Percentiles rank a stretch among this genome's conserved stretches.
phyloP scores from a whole-genome alignment of 2,888 invertebrate species.

The Zygothrica quintamaculata region DNA sequence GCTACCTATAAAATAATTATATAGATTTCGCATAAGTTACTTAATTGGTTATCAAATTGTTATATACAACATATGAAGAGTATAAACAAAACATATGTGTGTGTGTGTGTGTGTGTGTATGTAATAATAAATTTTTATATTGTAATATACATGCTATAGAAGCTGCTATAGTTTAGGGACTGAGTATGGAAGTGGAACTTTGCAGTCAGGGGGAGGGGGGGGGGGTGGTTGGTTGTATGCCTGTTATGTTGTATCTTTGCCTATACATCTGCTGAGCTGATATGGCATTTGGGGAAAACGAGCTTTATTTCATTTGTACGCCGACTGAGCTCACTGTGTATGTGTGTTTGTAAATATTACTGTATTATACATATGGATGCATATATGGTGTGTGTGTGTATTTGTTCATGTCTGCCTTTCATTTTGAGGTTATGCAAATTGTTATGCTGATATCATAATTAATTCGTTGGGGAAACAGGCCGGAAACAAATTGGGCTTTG shows the following conservation, averaged over 20 bases:
- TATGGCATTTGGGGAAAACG: constrained; percentile 76
- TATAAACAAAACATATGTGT: constrained; percentile 18
- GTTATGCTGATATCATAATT: constrained; percentile 80
- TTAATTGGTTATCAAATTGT: neutral
- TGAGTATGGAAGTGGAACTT: constrained; percentile 2
- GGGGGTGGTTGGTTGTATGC: constrained; percentile 25
- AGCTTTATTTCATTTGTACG: constrained; percentile 67
- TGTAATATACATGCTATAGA: constrained; percentile 56
- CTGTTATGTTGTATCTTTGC: constrained; percentile 72
- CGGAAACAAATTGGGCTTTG: constrained; percentile 78
- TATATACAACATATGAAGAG: constrained; percentile 2
- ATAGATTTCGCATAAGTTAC: neutral
- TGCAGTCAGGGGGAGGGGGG: neutral
- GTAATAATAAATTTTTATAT: constrained; percentile 48
- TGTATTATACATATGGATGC: neutral
- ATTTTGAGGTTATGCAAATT: constrained; percentile 80
- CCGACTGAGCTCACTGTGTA: constrained; percentile 24
- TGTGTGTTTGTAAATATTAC: constrained; percentile 6
- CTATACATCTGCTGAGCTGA: constrained; percentile 75
- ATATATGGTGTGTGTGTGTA: constrained; percentile 13
- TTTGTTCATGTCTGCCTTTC: constrained; percentile 60
- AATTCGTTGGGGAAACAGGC: constrained; percentile 78
- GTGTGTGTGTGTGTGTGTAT: too few species aligned
- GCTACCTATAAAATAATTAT: too few species aligned
- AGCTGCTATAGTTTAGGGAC: constrained; percentile 36